phyloP scores from a whole-genome alignment of 2,113 vertebrate species.

The Perccottus glenii region DNA sequence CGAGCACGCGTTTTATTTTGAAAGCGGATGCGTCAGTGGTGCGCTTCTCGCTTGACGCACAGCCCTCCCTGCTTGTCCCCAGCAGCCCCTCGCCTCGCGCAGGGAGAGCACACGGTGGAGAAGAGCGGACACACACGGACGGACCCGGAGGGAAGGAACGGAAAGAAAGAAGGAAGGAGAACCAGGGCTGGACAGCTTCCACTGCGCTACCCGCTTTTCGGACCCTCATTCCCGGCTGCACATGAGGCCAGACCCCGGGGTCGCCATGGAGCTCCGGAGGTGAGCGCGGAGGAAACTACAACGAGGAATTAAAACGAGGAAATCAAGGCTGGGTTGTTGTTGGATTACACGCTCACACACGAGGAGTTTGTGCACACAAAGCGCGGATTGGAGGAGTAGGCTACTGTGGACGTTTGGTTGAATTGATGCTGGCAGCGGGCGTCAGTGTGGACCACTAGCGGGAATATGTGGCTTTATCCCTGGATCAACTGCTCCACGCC shows the following conservation, averaged over 20 bases:
- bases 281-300: background rate
- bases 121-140: background rate
- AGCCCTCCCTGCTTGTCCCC: conserved; percentile 26
- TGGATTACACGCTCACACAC: conserved; percentile 28
- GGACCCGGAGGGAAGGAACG: conserved; percentile 3
- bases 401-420: background rate
- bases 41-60: background rate
- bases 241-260: background rate
- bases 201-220: background rate
- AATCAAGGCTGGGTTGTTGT: background rate
- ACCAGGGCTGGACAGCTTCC: conserved; percentile 8
- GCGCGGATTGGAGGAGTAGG: background rate
- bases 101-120: background rate
- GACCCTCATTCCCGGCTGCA: background rate
- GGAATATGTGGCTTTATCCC: conserved; percentile 79
- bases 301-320: background rate
- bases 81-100: conserved; percentile 27
- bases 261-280: background rate
- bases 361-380: background rate
- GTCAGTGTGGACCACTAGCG: background rate
- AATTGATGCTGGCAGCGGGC: background rate
- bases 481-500: conserved; percentile 77
- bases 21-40: background rate
- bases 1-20: conserved; percentile 38
- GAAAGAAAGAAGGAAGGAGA: background rate